A percentile compares a stretch with the other conserved stretches of the same genome.
These are phyloP conservation scores for Chloroceryle aenea DNA, from an alignment of 2,113 vertebrate genomes.

Conservation along the genomic window DNA sequence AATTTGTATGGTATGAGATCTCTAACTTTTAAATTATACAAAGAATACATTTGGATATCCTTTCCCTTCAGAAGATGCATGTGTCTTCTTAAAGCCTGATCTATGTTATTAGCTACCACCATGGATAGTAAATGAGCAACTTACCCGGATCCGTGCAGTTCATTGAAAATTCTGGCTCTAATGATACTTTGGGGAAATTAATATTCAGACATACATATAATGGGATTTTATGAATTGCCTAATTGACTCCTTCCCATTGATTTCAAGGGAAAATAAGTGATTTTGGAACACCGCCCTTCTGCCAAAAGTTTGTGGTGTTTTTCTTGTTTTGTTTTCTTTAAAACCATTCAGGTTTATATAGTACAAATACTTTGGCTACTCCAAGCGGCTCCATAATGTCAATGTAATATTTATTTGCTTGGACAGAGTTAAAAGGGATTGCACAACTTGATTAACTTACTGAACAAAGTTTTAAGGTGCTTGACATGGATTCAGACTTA, in stretches of 20 bases:
- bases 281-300: not conserved
- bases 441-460: not conserved
- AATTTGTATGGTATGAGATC: not conserved
- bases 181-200: not conserved
- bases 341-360: not conserved
- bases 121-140: not conserved
- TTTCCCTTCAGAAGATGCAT: not conserved
- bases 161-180: not conserved
- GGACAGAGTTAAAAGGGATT: conserved; percentile 17
- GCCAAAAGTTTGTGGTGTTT: not conserved
- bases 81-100: not conserved
- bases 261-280: not conserved
- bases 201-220: not conserved
- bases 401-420: not conserved
- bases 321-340: not conserved
- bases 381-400: not conserved
- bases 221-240: not conserved
- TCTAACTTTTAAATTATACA: not conserved
- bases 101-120: not conserved
- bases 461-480: not conserved
- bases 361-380: not conserved
- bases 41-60: not conserved
- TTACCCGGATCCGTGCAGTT: not conserved
- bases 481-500: not conserved
- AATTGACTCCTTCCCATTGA: not conserved